Conservation (phyloP, 2,888 invertebrate species). For the Celastrina argiolus region DNA sequence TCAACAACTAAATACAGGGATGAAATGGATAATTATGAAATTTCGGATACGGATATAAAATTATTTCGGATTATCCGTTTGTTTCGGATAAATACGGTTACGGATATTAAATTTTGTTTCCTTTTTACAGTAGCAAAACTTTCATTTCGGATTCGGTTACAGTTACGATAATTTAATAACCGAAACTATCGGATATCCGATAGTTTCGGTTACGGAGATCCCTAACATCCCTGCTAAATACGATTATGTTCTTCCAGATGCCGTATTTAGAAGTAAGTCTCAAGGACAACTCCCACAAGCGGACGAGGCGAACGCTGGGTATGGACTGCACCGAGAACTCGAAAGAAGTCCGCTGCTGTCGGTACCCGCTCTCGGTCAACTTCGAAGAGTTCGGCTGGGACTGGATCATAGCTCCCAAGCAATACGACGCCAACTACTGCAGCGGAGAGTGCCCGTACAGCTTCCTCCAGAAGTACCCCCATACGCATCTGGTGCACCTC, state of each 20-base stretch:
- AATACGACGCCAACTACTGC: slow-evolving; percentile 97
- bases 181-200: no score
- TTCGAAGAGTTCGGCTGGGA: slow-evolving; percentile 98
- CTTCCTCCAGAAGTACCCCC: slow-evolving; percentile 90
- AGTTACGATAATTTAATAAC: no score
- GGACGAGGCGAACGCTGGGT: slow-evolving; percentile 87
- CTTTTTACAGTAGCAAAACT: no score
- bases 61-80: no score
- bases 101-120: no score
- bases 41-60: no score
- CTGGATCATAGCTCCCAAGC: slow-evolving; percentile 97
- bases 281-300: slow-evolving; percentile 74
- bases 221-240: no score
- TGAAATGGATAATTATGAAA: no score
- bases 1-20: no score
- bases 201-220: no score
- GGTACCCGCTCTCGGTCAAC: slow-evolving; percentile 94
- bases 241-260: slow-evolving; percentile 53
- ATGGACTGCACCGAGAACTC: slow-evolving; percentile 90
- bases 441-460: slow-evolving; percentile 95
- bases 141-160: no score
- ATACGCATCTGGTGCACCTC: slow-evolving; percentile 91
- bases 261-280: slow-evolving; percentile 75
- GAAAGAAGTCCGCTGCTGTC: slow-evolving; percentile 92
- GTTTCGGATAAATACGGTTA: no score